A percentile compares a stretch with the other conserved stretches of the same genome.
Conservation (phyloP, 2,113 vertebrate genomes). For the Oenanthe melanoleuca region DNA sequence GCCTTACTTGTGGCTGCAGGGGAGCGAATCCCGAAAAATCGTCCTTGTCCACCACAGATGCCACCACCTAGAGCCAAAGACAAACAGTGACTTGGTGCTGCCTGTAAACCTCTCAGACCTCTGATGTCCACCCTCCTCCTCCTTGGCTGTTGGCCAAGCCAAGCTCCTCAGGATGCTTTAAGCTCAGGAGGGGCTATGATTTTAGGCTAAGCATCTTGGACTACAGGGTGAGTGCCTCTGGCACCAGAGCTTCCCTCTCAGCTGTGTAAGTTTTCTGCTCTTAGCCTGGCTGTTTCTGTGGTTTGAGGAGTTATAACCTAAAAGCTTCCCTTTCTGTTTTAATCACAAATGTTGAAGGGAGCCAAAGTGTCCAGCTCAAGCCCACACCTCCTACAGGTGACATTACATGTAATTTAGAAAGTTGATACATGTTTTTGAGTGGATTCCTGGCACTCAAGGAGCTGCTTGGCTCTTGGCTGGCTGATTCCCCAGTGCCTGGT, state of each 20-base stretch:
- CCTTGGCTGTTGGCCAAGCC: background rate
- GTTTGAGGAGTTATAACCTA: background rate
- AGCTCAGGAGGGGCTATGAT: background rate
- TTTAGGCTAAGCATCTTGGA: background rate
- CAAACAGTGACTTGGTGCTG: background rate
- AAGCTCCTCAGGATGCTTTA: background rate
- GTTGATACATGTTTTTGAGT: background rate
- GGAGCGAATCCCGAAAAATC: constrained; percentile 93
- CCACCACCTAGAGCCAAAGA: constrained; percentile 82
- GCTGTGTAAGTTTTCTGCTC: background rate
- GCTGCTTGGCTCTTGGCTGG: rapidly evolving
- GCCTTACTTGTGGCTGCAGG: constrained; percentile 89
- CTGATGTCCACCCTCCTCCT: background rate
- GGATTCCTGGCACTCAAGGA: background rate
- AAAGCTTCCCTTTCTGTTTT: background rate
- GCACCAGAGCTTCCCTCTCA: background rate
- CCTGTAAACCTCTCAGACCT: background rate
- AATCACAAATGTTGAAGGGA: background rate
- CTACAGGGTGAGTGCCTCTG: background rate
- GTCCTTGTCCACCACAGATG: constrained; percentile 90
- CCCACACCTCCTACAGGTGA: background rate
- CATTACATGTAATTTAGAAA: background rate
- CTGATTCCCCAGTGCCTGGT: background rate
- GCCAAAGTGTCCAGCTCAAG: background rate
- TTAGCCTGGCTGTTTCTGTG: background rate